Conservation (phyloP, 1,140 invertebrate species). For the Eurytemora carolleeae region DNA sequence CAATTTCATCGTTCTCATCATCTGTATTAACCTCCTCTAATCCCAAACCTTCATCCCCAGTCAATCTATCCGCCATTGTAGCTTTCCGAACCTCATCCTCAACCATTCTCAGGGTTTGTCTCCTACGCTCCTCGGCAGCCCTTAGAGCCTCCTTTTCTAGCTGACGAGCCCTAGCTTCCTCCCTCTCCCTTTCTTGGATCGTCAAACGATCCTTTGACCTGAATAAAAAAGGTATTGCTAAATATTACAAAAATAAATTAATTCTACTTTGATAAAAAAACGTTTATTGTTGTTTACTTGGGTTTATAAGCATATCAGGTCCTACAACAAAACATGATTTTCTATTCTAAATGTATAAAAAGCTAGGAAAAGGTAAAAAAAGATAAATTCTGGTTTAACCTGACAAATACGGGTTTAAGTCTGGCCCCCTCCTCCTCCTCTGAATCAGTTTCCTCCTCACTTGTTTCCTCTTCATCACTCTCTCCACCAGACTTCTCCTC, state of each 20-base stretch:
- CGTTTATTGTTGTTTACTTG: too few species aligned
- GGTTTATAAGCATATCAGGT: too few species aligned
- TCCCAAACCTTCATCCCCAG: slow-evolving; percentile 13
- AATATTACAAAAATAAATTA: too few species aligned
- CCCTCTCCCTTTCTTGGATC: slow-evolving; percentile 77
- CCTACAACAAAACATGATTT: too few species aligned
- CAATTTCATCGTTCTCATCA: slow-evolving; percentile 93
- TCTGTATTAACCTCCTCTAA: slow-evolving; percentile 83
- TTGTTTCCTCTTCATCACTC: slow-evolving; percentile 37
- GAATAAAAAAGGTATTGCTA: not conserved
- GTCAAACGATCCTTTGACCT: slow-evolving; percentile 64
- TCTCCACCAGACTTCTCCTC: slow-evolving; percentile 40
- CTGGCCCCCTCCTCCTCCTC: slow-evolving; percentile 68
- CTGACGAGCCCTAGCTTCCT: slow-evolving; percentile 61
- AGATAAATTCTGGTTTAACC: too few species aligned
- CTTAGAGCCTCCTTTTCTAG: slow-evolving; percentile 52
- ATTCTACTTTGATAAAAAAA: too few species aligned
- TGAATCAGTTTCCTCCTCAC: slow-evolving; percentile 53
- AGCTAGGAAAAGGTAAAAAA: too few species aligned
- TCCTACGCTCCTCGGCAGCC: slow-evolving; percentile 54
- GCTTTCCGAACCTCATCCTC: slow-evolving; percentile 15
- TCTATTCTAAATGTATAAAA: too few species aligned
- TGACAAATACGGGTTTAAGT: slow-evolving; percentile 90
- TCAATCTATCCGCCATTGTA: slow-evolving; percentile 10
- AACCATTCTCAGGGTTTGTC: slow-evolving; percentile 53